Evolutionary conservation across 2,888 invertebrate species (phyloP), one percentile per base, ranked within the genome.

Genomic region (Orthonychiurus folsomi): DNA sequence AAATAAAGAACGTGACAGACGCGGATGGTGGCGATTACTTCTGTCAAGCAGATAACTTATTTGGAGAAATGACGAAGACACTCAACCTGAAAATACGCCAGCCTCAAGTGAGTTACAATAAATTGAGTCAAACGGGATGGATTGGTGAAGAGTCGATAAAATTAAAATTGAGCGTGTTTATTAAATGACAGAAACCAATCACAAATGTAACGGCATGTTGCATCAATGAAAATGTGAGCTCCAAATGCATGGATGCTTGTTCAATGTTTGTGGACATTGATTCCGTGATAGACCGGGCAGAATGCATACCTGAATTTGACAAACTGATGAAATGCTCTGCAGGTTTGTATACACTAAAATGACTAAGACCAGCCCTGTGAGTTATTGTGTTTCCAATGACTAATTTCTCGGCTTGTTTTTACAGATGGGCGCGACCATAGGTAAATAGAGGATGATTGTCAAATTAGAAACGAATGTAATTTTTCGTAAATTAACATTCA

Each of bases 321-420:
- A 90, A 90, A 74, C 79, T 90, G 59, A 89, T 90, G 88, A 86
- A 85, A 74, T 91, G 91, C 74, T 89, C 89, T 0, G 87, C 90
- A 63, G 84, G 84, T 84, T 75, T 75, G 63, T 55, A 5, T 48
- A 12, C 48, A 12, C 12, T n/a, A n/a, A n/a, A n/a, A n/a, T n/a
- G n/a, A n/a, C n/a, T n/a, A n/a, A n/a, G n/a, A n/a, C n/a, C n/a
- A n/a, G n/a, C n/a, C n/a, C n/a, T n/a, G n/a, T n/a, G n/a, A n/a
- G n/a, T n/a, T n/a, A n/a, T n/a, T n/a, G n/a, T n/a, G n/a, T n/a
- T n/a, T n/a, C n/a, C n/a, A n/a, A n/a, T n/a, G n/a, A n/a, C n/a
- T n/a, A n/a, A n/a, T n/a, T 52, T 52, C 2, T 54, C 53, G 24
- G 23, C 54, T 64, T 63, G 55, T 60, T 56, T 60, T 69, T 68